Evolutionary conservation across 64 coral and sea anemone species (phyloP).

Genomic region (Acropora tenuis): DNA sequence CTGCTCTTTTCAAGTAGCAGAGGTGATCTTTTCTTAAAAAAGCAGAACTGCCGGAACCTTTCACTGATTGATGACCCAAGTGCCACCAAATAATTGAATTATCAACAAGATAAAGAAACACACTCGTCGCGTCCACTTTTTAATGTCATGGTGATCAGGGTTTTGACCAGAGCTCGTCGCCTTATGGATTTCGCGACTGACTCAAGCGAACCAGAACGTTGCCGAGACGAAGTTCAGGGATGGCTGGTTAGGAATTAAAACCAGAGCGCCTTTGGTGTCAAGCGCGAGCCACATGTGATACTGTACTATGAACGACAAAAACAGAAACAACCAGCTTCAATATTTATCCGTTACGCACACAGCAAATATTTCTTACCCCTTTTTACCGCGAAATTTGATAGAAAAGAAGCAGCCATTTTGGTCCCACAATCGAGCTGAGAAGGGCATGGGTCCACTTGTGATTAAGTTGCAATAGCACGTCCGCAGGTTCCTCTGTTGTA

Average conservation of each 20-base stretch:
- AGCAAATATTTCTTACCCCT: no score
- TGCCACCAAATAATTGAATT: slow-evolving; percentile 99
- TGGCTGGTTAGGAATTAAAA: slow-evolving; percentile 85
- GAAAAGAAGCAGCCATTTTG: no score
- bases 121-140: slow-evolving; percentile 79
- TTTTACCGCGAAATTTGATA: no score
- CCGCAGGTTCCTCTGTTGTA: no score
- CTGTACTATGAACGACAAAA: slow-evolving; percentile 89
- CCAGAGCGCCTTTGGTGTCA: slow-evolving; percentile 89
- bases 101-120: slow-evolving; percentile 91
- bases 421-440: no score
- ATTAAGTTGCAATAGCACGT: no score
- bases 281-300: slow-evolving; percentile 97
- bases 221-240: slow-evolving; percentile 80
- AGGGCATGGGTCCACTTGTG: no score
- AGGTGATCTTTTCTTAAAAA: no score
- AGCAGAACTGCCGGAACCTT: no score
- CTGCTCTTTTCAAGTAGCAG: no score
- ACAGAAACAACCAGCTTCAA: neutral
- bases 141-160: slow-evolving; percentile 88
- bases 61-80: slow-evolving; percentile 85
- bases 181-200: slow-evolving; percentile 91
- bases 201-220: slow-evolving; percentile 90
- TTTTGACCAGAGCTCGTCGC: slow-evolving; percentile 71
- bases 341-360: neutral